These are phyloP conservation scores for Petrolisthes manimaculis DNA, from an alignment of 2,888 invertebrate species.

Conservation along the genomic window DNA sequence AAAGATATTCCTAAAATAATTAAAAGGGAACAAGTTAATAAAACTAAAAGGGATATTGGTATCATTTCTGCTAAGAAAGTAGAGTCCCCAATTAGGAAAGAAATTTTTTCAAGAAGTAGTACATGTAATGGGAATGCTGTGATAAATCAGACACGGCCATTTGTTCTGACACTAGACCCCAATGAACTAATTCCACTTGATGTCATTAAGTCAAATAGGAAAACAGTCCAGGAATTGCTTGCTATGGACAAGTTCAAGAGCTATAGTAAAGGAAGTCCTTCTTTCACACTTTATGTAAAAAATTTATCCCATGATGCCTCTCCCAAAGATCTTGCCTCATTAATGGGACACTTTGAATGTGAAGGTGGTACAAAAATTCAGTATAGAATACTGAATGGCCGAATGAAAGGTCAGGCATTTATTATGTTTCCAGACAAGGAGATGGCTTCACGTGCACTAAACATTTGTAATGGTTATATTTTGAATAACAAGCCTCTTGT, in stretches of 20 bases:
- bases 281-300: conserved; percentile 52
- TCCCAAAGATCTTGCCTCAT: conserved; percentile 41
- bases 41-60: background rate
- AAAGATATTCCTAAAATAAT: conserved; percentile 43
- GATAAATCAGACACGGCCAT: conserved; percentile 31
- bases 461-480: conserved; percentile 51
- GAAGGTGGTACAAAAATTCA: conserved; percentile 34
- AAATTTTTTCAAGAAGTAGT: background rate
- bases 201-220: conserved; percentile 35
- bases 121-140: background rate
- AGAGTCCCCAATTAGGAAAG: background rate
- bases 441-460: conserved; percentile 43
- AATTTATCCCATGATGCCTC: conserved; percentile 39
- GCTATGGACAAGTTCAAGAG: conserved; percentile 45
- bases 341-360: conserved; percentile 62
- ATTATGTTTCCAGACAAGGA: conserved; percentile 43
- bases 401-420: conserved; percentile 64
- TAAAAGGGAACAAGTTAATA: background rate
- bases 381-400: conserved; percentile 56
- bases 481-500: conserved; percentile 54
- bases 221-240: conserved; percentile 40
- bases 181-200: conserved; percentile 39
- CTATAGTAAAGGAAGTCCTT: conserved; percentile 53
- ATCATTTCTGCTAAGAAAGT: background rate
- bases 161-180: conserved; percentile 38